Percentiles rank a stretch among this genome's conserved stretches.
Evolutionary conservation across 2,113 vertebrate species (phyloP).

Genomic region (Saimiri boliviensis): DNA sequence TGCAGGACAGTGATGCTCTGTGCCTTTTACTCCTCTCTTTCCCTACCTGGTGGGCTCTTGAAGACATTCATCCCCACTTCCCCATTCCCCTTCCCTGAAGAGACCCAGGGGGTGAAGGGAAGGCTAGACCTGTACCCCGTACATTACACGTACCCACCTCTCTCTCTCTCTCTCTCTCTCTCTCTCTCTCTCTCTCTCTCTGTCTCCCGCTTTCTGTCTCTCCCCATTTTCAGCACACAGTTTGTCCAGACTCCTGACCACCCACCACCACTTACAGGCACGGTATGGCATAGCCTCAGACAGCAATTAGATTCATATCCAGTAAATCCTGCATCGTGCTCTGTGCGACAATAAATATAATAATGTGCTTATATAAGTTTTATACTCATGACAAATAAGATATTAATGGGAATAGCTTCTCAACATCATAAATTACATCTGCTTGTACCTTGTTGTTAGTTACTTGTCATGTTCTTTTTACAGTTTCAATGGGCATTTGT

Average conservation of each 20-base stretch:
- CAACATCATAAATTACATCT: not conserved
- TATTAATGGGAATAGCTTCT: not conserved
- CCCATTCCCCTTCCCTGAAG: not conserved
- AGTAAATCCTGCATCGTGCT: not conserved
- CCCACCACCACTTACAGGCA: not conserved
- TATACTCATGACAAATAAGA: not conserved
- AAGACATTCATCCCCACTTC: not conserved
- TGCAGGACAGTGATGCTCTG: not conserved
- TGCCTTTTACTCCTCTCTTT: not conserved
- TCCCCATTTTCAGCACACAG: not conserved
- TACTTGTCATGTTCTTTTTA: not conserved
- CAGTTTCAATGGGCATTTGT: not conserved
- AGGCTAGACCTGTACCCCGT: fast-evolving
- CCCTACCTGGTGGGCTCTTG: not conserved
- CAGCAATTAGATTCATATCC: not conserved
- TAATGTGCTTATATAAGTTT: not conserved
- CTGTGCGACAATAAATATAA: not conserved
- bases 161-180: not conserved
- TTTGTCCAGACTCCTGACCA: not conserved
- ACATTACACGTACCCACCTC: too few relatives aligned
- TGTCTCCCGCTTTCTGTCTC: not conserved
- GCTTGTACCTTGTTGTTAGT: not conserved
- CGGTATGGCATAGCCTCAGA: not conserved
- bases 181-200: not conserved
- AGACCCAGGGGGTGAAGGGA: not conserved